Percentiles rank a stretch among this genome's conserved stretches.
Conservation (phyloP, 2,113 vertebrate genomes). For the Albula goreensis region DNA sequence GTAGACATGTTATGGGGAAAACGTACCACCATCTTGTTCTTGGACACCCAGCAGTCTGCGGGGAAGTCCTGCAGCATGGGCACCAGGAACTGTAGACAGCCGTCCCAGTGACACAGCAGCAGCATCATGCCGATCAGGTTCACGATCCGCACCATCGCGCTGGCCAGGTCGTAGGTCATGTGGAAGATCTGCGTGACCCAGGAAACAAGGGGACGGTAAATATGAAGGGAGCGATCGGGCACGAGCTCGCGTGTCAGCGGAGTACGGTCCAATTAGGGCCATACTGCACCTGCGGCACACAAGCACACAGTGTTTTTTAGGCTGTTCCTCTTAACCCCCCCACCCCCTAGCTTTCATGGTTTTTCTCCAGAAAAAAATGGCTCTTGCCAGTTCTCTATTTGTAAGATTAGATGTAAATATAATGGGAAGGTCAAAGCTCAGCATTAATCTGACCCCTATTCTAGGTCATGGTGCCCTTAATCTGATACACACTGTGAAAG, state of each 20-base stretch:
- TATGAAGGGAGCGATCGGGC: background rate
- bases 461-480: background rate
- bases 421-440: background rate
- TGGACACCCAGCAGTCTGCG: constrained; percentile 92
- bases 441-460: background rate
- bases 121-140: constrained; percentile 99
- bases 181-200: constrained; percentile 87
- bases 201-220: constrained; percentile 21
- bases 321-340: background rate
- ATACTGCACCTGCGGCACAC: background rate
- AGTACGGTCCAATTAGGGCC: background rate
- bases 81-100: constrained; percentile 96
- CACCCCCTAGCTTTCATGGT: background rate
- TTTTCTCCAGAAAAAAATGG: background rate
- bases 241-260: background rate
- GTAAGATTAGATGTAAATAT: background rate
- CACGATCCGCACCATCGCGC: constrained; percentile 90
- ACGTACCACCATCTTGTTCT: constrained; percentile 98
- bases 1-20: background rate
- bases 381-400: background rate
- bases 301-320: background rate
- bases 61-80: constrained; percentile 99
- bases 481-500: background rate
- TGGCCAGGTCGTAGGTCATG: constrained; percentile 98
- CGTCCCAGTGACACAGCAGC: constrained; percentile 96